Evolutionary conservation across 2,113 vertebrate genomes (phyloP).

Genomic region (Corythornis madagascariensis): DNA sequence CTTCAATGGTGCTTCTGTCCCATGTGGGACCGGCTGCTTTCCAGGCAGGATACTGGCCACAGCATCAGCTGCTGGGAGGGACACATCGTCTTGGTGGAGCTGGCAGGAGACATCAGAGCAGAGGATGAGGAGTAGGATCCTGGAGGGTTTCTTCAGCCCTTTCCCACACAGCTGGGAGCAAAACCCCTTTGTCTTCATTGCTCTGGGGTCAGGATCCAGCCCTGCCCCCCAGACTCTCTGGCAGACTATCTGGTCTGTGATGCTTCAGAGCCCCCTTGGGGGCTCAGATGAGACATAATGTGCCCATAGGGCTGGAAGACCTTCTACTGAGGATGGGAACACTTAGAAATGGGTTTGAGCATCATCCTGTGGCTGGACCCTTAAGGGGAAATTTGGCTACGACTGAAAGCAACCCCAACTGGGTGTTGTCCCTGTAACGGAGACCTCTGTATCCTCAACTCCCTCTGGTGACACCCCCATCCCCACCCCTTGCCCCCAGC

Average conservation of each 20-base stretch:
- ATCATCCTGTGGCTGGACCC: background rate
- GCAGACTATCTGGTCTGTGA: accelerated
- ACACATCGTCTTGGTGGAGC: background rate
- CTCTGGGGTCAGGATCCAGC: background rate
- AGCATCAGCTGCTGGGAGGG: background rate
- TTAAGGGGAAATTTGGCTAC: background rate
- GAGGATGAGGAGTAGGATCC: background rate
- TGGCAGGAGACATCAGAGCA: background rate
- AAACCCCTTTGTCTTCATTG: background rate
- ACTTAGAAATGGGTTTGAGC: background rate
- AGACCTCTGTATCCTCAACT: background rate
- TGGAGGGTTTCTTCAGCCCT: background rate
- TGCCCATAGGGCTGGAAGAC: background rate
- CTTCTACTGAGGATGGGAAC: background rate
- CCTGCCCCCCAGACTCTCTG: background rate
- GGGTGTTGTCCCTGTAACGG: too few relatives aligned
- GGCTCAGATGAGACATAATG: background rate
- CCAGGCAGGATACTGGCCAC: background rate
- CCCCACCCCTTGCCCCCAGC: background rate
- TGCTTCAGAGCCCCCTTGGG: background rate
- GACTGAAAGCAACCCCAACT: accelerated
- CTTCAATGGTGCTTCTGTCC: accelerated
- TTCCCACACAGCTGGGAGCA: background rate
- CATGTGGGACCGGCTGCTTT: accelerated
- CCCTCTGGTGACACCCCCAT: background rate